A percentile compares a stretch with the other conserved stretches of the same genome.
Conservation (phyloP, 2,888 invertebrate genomes). For the Hofmannophila pseudospretella region DNA sequence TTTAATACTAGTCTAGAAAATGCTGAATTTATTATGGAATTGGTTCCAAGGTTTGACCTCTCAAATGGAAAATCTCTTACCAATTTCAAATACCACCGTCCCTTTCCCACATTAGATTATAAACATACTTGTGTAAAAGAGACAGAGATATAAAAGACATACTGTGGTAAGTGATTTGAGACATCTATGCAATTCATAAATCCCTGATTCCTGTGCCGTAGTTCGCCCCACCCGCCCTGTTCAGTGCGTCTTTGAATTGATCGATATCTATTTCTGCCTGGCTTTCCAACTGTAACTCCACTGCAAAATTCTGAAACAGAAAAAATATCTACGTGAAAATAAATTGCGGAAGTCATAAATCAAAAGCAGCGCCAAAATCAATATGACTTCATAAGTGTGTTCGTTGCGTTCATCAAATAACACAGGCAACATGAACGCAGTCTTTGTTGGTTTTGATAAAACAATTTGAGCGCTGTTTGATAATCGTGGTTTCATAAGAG, state of each 20-base stretch:
- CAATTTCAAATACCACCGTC: too few species aligned
- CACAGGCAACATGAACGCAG: too few species aligned
- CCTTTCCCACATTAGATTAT: too few species aligned
- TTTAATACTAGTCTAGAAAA: not conserved
- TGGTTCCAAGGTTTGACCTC: not conserved
- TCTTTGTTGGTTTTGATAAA: too few species aligned
- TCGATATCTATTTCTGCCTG: constrained; percentile 83
- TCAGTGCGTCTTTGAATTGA: constrained; percentile 82
- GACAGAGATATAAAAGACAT: too few species aligned
- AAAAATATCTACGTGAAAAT: constrained; percentile 8
- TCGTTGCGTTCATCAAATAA: too few species aligned
- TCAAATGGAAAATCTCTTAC: constrained; percentile 16
- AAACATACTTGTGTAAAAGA: constrained; percentile 3
- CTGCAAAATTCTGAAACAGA: constrained; percentile 84
- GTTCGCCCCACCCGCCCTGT: constrained; percentile 87
- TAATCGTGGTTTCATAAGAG: too few species aligned
- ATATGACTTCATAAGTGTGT: too few species aligned
- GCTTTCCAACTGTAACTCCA: constrained; percentile 84
- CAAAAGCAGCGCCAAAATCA: too few species aligned
- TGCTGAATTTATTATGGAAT: not conserved
- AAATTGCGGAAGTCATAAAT: too few species aligned
- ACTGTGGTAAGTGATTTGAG: constrained; percentile 24
- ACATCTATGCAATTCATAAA: constrained; percentile 48
- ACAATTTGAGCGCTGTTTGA: too few species aligned
- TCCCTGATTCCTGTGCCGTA: constrained; percentile 87